phyloP scores from a whole-genome alignment of 2,797 vertebrate genomes.

The Fringilla coelebs region DNA sequence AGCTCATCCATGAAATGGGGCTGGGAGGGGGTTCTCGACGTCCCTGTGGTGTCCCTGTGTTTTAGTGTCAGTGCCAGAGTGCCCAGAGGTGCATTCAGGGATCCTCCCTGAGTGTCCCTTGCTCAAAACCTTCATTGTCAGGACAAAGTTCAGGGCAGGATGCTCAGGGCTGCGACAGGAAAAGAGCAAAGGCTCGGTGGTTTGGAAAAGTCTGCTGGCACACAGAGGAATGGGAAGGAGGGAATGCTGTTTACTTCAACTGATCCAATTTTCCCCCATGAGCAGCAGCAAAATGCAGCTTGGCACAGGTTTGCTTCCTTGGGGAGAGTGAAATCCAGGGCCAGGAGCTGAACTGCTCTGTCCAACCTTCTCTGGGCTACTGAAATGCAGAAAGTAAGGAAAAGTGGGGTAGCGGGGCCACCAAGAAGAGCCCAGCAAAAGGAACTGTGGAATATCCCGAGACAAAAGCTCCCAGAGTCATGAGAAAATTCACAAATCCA shows the following conservation, averaged over 20 bases:
- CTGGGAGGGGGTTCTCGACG: neutral
- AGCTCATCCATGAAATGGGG: neutral
- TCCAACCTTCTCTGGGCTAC: neutral
- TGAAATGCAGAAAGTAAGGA: neutral
- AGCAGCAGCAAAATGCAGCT: neutral
- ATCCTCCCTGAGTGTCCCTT: neutral
- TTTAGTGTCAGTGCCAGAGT: too few relatives aligned
- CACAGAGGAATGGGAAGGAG: neutral
- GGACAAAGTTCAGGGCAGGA: neutral
- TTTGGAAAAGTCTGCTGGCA: neutral
- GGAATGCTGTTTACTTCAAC: neutral
- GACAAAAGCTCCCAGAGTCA: neutral
- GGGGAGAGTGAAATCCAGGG: neutral
- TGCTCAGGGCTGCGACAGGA: neutral
- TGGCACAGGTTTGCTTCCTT: neutral
- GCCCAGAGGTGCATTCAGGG: accelerated
- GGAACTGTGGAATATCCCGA: neutral
- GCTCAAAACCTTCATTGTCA: neutral
- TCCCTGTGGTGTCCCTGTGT: too few relatives aligned
- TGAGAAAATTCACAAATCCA: neutral
- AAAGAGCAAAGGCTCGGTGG: neutral
- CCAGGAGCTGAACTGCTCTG: neutral
- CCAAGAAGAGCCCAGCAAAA: neutral
- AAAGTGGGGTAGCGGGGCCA: too few relatives aligned
- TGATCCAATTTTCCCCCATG: neutral